Base-by-base conservation (phyloP, 2,113 vertebrate genomes). In the Ivindomyrus marchei region DNA sequence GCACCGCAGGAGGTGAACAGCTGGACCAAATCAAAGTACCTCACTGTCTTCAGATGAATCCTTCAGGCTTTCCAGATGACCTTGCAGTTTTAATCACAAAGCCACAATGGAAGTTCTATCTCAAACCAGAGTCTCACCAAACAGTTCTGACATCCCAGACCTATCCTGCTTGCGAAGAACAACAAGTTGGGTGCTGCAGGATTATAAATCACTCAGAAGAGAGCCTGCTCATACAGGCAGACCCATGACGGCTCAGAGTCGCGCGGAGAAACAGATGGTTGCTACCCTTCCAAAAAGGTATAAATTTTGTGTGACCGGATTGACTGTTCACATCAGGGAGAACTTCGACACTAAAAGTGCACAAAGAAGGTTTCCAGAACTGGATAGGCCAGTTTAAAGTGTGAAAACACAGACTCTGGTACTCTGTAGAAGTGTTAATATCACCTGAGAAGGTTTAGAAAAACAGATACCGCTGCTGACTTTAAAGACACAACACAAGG, bases 401-500 rank as follows among this genome's bases (percentile, higher is more conserved):
- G 50, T 58, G 52, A 13, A 47, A 74, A 74, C 11, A 39, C 27
- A 88, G 85, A 52, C 85, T 36, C 17, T 11, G 17, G 36, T 47
- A 15, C 52, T 36, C 31, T 74, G 58, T 42, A n/a, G 24, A 46
- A 66, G 10, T 74, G 74, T 8, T 11, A 42, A 39, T 21, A 83
- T 84, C 80, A 84, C 17, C 19, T 10, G 50, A 39, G 47, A 31
- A 36, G 27, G 49, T 47, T 52, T 27, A 31, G 47, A 31, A 87
- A 31, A 87, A 47, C 49, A 31, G 46, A 47, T 85, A 89, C 56
- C n/a, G 66, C 89, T 88, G 91, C 92, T 88, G 89, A 93, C 93
- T 92, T 92, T 93, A 52, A 91, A 91, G 94, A 94, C 92, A 91
- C 24, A 49, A 46, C 21, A 31, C 88, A 92, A 94, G 95, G 95